Evolutionary conservation across 2,888 invertebrate genomes (phyloP).

Genomic region (Cephus nigrinus): DNA sequence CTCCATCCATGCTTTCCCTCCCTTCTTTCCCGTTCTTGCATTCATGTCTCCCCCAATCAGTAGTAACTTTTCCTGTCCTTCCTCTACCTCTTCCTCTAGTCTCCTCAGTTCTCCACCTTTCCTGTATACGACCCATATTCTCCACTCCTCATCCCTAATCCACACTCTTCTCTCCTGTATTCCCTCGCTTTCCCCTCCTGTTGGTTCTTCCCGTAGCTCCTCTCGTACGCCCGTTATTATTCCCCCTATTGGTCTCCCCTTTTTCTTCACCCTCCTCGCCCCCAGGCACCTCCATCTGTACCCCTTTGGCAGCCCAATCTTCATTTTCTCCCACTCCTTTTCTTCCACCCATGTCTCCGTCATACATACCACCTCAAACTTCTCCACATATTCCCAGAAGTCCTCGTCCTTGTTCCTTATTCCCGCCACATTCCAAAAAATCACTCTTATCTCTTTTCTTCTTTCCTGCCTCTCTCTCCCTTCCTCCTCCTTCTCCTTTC

Average conservation of each 20-base stretch:
- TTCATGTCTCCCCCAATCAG: background rate
- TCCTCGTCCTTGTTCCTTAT: background rate
- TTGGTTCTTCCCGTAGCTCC: background rate
- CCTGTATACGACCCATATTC: background rate
- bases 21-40: background rate
- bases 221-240: background rate
- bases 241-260: background rate
- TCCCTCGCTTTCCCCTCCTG: background rate
- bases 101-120: background rate
- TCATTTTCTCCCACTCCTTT: constrained; percentile 10
- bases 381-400: background rate
- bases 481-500: background rate
- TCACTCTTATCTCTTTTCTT: background rate
- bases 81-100: background rate
- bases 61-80: background rate
- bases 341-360: background rate
- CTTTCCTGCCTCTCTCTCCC: background rate
- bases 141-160: background rate
- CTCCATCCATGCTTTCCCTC: background rate
- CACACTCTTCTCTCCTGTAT: background rate
- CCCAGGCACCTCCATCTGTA: background rate
- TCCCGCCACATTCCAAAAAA: background rate
- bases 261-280: constrained; percentile 12
- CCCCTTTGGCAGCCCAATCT: background rate
- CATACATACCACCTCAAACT: background rate